Evolutionary conservation across 2,797 vertebrate species (phyloP), one percentile per base, ranked within the genome.

Genomic region (Dendrocincla tyrannina): DNA sequence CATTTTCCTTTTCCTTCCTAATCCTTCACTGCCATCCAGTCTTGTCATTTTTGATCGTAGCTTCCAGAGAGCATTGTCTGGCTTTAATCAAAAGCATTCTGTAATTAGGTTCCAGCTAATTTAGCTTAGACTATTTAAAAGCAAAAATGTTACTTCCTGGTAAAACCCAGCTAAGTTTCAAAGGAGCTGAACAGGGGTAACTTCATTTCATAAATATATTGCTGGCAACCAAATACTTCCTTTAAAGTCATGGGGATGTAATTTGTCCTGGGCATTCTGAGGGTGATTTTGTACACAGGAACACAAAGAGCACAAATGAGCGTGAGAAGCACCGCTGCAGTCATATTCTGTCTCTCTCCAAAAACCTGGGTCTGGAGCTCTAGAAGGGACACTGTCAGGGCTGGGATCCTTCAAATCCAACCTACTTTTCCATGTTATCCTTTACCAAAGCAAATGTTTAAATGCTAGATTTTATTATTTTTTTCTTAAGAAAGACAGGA

Each of bases 31-130:
- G 70, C 82, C 55, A 86, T 93, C 85, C 81, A 91, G 28, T 73
- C 70, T 79, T 73, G 89, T 85, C 44, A 52, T 53, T 94, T 96
- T 91, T 81, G 83, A 86, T 91, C 83, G 85, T 32, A 27, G 27
- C 59, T 96, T 94, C 73, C 74, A 76, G 69, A 93, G 70, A 3
- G 3, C 75, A 91, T 93, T 94, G 93, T 93, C 89, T 92, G 85
- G 63, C 85, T 97, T 96, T 94, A 92, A 93, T 95, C 87, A 95
- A 90, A 92, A 82, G 63, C 83, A 42, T 94, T 93, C 76, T 79
- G 91, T 96, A 93, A 94, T 95, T 95, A 96, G 82, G 88, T 95
- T 94, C 89, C 83, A 93, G 76, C 76, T 92, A 94, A 95, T 96
- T 96, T 93, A 95, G 24, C 70, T 93, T 88, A 63, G 49, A 82